Conservation (phyloP, 1,140 invertebrate species). For the Homalodisca vitripennis region DNA sequence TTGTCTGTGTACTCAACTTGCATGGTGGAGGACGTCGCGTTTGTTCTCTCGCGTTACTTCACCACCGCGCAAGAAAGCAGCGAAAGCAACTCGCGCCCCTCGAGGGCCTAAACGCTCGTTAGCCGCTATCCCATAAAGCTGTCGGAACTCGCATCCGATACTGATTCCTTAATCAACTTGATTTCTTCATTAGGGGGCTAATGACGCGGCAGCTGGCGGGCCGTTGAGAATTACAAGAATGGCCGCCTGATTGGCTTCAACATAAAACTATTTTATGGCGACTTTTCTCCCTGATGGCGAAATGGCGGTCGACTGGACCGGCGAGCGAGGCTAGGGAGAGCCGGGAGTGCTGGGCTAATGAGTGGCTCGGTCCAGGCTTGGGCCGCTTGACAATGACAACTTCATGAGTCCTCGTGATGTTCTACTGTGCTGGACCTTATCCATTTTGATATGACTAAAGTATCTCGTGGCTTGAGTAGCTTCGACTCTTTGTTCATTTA, state of each 20-base stretch:
- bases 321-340: too few species aligned
- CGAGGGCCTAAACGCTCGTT: slow-evolving; percentile 9
- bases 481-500: too few species aligned
- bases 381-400: too few species aligned
- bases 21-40: too few species aligned
- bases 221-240: not conserved
- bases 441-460: too few species aligned
- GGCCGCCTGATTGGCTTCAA: slow-evolving; percentile 2
- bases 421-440: too few species aligned
- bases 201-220: slow-evolving; percentile 1
- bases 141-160: slow-evolving; percentile 14
- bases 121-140: slow-evolving; percentile 3
- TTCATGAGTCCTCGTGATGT: too few species aligned
- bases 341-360: too few species aligned
- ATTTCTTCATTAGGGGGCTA: slow-evolving; percentile 17
- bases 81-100: not conserved
- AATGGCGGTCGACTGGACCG: slow-evolving; percentile 14
- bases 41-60: too few species aligned
- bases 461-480: too few species aligned
- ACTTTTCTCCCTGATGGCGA: slow-evolving; percentile 15
- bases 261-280: slow-evolving; percentile 22
- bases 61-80: not conserved
- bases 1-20: too few species aligned
- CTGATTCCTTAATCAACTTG: slow-evolving; percentile 26
- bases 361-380: too few species aligned